phyloP scores from a whole-genome alignment of 2,888 invertebrate genomes.

The Antheraea yamamai region DNA sequence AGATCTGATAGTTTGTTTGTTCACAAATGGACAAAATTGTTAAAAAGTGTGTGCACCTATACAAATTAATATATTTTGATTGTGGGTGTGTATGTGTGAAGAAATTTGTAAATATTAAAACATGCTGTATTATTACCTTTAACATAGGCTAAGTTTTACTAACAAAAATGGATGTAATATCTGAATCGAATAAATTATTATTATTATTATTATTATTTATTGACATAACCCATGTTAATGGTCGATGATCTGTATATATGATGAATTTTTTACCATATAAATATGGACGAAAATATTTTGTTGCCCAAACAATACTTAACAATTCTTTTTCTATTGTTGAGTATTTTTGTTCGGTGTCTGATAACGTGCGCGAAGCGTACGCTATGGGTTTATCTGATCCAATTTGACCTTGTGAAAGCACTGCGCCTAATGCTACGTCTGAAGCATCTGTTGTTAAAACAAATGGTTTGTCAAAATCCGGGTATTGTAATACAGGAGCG shows the following conservation, averaged over 20 bases:
- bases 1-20: too few relatives aligned
- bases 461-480: constrained; percentile 43
- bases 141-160: too few relatives aligned
- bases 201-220: constrained; percentile 54
- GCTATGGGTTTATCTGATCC: constrained; percentile 38
- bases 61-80: too few relatives aligned
- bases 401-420: constrained; percentile 39
- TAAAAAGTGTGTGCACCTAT: too few relatives aligned
- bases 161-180: too few relatives aligned
- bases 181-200: too few relatives aligned
- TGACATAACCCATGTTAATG: constrained; percentile 27
- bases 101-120: too few relatives aligned
- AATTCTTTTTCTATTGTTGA: constrained; percentile 50
- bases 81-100: too few relatives aligned
- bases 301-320: constrained; percentile 47
- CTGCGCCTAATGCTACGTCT: constrained; percentile 38
- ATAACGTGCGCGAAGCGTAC: constrained; percentile 36
- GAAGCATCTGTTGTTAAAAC: constrained; percentile 34
- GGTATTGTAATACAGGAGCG: constrained; percentile 49
- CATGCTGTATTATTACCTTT: too few relatives aligned
- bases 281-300: constrained; percentile 50
- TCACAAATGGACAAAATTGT: too few relatives aligned
- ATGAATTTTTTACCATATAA: constrained; percentile 50
- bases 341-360: constrained; percentile 34
- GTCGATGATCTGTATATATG: constrained; percentile 57